phyloP scores from a whole-genome alignment of 2,888 invertebrate species.

The Melinaea marsaeus region DNA sequence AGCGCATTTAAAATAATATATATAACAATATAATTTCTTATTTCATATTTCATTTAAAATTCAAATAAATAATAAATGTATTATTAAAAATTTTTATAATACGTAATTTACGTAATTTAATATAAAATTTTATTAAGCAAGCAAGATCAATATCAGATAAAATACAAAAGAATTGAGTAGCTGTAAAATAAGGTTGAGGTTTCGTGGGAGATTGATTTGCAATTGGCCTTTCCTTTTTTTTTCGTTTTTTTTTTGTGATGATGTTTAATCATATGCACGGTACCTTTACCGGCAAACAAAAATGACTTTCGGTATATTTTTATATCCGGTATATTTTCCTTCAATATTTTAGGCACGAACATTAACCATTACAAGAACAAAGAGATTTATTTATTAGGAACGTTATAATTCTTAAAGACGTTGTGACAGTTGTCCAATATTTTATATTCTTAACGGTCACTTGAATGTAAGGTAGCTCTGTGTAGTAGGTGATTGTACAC shows the following conservation, averaged over 20 bases:
- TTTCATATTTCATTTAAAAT: too few relatives aligned
- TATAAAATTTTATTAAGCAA: too few relatives aligned
- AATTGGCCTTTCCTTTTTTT: too few relatives aligned
- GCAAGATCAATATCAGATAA: too few relatives aligned
- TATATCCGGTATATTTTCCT: neutral
- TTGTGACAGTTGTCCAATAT: slow-evolving; percentile 25
- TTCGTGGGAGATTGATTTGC: too few relatives aligned
- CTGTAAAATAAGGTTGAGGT: neutral
- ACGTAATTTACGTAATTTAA: too few relatives aligned
- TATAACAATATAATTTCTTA: too few relatives aligned
- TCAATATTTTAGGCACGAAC: slow-evolving; percentile 2
- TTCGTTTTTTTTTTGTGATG: too few relatives aligned
- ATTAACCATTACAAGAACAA: slow-evolving; percentile 14
- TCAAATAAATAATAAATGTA: too few relatives aligned
- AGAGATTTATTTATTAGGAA: slow-evolving; percentile 16
- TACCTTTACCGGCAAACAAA: neutral
- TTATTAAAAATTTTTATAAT: too few relatives aligned
- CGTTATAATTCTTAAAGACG: slow-evolving; percentile 26
- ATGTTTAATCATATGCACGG: neutral
- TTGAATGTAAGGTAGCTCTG: slow-evolving; percentile 1
- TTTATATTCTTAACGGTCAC: slow-evolving; percentile 25
- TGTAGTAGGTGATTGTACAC: neutral
- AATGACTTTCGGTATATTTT: slow-evolving; percentile 1
- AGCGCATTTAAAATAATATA: too few relatives aligned
- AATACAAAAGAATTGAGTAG: too few relatives aligned